A percentile compares a stretch with the other conserved stretches of the same genome.
Evolutionary conservation across 2,888 invertebrate genomes (phyloP).

Genomic region (Mactromeris polynyma): DNA sequence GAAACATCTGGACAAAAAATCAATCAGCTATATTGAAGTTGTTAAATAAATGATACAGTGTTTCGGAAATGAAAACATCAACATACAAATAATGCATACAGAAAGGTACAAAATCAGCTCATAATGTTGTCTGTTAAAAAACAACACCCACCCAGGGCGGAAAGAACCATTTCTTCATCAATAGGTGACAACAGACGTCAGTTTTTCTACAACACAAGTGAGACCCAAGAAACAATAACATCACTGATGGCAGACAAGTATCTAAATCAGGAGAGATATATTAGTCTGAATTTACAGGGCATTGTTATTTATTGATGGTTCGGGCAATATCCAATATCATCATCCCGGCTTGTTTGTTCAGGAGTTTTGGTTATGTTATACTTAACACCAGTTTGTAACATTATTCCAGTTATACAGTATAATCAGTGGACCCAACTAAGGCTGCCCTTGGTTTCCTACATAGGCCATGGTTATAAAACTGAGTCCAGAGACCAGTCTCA

Average conservation of each 20-base stretch:
- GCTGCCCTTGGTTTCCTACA: too few relatives aligned
- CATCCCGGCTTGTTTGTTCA: not conserved
- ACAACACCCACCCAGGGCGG: not conserved
- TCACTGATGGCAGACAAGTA: not conserved
- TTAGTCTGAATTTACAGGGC: not conserved
- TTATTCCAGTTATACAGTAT: too few relatives aligned
- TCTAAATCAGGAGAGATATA: conserved; percentile 3
- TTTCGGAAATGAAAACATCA: too few relatives aligned
- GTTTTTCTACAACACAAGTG: not conserved
- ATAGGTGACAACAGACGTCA: not conserved
- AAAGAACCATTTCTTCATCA: not conserved
- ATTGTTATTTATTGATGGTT: conserved; percentile 2
- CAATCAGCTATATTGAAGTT: too few relatives aligned
- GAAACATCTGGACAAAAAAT: too few relatives aligned
- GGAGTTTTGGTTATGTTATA: not conserved
- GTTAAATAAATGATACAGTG: too few relatives aligned
- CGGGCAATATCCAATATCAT: not conserved
- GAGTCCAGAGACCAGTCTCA: too few relatives aligned
- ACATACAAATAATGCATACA: not conserved
- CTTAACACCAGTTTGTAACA: too few relatives aligned
- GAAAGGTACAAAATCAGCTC: not conserved
- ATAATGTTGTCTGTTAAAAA: not conserved
- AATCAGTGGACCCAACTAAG: too few relatives aligned
- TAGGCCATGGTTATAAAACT: too few relatives aligned
- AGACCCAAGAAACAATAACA: not conserved